Percentiles rank a stretch among this genome's conserved stretches.
Conservation (phyloP, 2,888 invertebrate genomes). For the Leucophora obtusa region DNA sequence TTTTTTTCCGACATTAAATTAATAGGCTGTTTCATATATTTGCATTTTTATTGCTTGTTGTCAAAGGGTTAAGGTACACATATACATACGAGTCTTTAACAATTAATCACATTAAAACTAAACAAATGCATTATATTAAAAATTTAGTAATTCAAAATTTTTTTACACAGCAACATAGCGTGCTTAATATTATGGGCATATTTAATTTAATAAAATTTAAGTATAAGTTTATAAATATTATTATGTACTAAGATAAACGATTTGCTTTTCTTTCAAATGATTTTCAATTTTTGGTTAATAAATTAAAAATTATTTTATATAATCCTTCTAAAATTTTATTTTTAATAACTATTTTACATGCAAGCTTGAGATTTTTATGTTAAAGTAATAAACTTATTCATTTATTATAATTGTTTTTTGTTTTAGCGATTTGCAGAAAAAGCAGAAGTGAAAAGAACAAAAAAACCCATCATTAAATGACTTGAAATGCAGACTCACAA, state of each 20-base stretch:
- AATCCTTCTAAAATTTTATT: not conserved
- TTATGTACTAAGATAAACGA: not conserved
- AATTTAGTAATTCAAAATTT: not conserved
- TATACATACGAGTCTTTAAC: not conserved
- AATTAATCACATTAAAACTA: constrained; percentile 56
- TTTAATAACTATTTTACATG: not conserved
- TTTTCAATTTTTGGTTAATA: not conserved
- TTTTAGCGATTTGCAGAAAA: not conserved
- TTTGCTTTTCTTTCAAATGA: constrained; percentile 22
- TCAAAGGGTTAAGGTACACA: too few relatives aligned
- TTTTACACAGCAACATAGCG: too few relatives aligned
- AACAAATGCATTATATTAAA: constrained; percentile 1
- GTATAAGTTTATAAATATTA: constrained; percentile 2
- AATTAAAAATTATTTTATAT: not conserved
- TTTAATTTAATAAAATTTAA: not conserved
- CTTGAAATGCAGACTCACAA: not conserved
- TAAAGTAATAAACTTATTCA: not conserved
- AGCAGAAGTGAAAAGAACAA: not conserved
- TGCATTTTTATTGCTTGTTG: too few relatives aligned
- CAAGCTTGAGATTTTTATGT: not conserved
- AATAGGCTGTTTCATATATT: too few relatives aligned
- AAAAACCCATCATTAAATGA: not conserved
- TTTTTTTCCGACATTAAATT: too few relatives aligned
- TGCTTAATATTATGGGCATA: not conserved
- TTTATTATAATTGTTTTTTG: not conserved